Base-by-base conservation (phyloP, 2,113 vertebrate species). In the Rhizomys pruinosus region DNA sequence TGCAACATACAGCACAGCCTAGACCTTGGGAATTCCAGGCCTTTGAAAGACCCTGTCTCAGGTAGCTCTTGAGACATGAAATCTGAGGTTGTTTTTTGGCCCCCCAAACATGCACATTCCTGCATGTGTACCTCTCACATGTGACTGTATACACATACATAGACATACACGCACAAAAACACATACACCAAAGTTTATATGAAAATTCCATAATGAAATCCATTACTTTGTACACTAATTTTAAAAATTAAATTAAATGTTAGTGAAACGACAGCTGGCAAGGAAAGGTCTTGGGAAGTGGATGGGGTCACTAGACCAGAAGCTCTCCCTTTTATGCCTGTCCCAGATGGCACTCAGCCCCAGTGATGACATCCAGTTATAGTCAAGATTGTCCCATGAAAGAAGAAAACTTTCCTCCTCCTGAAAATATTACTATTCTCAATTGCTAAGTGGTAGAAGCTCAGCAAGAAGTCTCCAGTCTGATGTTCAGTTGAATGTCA, bases 251-350 rank as follows among this genome's bases (percentile, higher is more conserved):
- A 77, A 77, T 77, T 32, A 76, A 52, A 16, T 52, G 19, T 7
- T 77, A 4, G 4, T 52, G 17, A 77, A 19, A n/a, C 8, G 32
- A 78, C n/a, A 34, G 15, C 39, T 22, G 32, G 12, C 66, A 19
- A 63, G 16, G 11, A 39, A 61, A 10, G 0, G 19, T 29, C 34
- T 29, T 39, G 39, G 47, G 2, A 47, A 19, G 5, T 22, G 72
- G 0, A 1, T 7, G 3, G 12, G 17, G 3, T 82, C 19, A 69
- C 1, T 7, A 34, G 2, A 19, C 37, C 0, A 1, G 15, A 76
- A 55, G 0, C 25, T 39, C 0, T 27, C 7, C 2, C 0, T 13
- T 1, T 4, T 17, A 4, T 81, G 17, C 13, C 12, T 23, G 1
- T 66, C 34, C 42, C 3, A 34, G 3, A 8, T 73, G 59, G 37